Evolutionary conservation across 1,140 invertebrate species (phyloP).

Genomic region (Caenorhabditis latens): DNA sequence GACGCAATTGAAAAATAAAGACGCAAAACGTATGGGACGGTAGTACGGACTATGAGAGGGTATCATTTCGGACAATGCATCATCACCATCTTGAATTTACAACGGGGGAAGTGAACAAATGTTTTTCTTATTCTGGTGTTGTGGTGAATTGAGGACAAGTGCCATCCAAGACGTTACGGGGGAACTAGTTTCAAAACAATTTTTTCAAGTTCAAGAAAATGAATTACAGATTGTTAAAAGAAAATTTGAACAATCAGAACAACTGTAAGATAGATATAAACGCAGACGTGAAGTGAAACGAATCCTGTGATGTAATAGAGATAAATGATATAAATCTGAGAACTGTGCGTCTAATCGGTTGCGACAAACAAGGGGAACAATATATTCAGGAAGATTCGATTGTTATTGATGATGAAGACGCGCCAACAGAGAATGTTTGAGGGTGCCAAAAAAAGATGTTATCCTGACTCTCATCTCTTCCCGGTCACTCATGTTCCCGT

Average conservation of each 20-base stretch:
- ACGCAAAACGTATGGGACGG: conserved; percentile 9
- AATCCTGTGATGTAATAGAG: conserved; percentile 36
- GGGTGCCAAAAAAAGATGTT: conserved; percentile 52
- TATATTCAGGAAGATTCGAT: conserved; percentile 47
- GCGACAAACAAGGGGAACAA: background rate
- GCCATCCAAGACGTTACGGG: too few species aligned
- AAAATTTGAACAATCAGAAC: too few species aligned
- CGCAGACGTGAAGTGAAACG: background rate
- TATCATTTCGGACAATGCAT: conserved; percentile 43
- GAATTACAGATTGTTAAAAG: too few species aligned
- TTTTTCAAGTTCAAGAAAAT: too few species aligned
- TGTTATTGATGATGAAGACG: conserved; percentile 22
- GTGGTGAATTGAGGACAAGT: too few species aligned
- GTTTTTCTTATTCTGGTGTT: background rate
- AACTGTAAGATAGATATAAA: background rate
- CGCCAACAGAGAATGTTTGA: background rate
- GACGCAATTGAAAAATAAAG: conserved; percentile 38
- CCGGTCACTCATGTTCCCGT: conserved; percentile 8
- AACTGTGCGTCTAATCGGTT: background rate
- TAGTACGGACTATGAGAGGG: conserved; percentile 25
- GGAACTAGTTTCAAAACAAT: too few species aligned
- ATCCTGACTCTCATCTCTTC: conserved; percentile 30
- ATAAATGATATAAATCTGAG: conserved; percentile 10
- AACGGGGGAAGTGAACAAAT: background rate
- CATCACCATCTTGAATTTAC: background rate